Percentiles rank a stretch among this genome's conserved stretches.
Evolutionary conservation across 2,888 invertebrate species (phyloP).

Genomic region (Lamellibrachia satsuma): DNA sequence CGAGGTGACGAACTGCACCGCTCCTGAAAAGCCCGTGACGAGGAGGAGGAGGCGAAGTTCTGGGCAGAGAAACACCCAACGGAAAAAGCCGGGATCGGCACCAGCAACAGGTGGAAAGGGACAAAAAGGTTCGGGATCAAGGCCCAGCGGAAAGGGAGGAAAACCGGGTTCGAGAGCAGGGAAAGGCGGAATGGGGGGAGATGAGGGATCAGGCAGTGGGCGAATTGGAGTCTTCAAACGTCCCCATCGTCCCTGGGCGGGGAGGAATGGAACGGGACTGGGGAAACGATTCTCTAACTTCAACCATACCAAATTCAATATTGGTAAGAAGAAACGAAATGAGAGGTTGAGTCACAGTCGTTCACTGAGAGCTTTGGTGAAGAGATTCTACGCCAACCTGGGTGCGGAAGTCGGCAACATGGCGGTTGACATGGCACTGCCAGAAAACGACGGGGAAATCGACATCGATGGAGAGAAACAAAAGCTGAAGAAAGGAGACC

Average conservation of each 20-base stretch:
- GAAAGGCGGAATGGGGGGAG: too few species aligned
- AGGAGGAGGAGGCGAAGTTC: too few species aligned
- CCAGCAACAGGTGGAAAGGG: too few species aligned
- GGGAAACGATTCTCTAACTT: not conserved
- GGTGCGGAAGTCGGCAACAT: not conserved
- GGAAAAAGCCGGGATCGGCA: too few species aligned
- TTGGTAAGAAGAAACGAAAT: not conserved
- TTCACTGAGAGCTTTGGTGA: not conserved
- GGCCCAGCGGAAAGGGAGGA: not conserved
- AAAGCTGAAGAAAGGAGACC: conserved; percentile 1
- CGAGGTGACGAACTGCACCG: not conserved
- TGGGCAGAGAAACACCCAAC: too few species aligned
- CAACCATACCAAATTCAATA: not conserved
- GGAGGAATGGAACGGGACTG: not conserved
- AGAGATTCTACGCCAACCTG: not conserved
- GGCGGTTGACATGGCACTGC: not conserved
- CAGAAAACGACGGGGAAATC: not conserved
- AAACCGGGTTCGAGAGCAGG: too few species aligned
- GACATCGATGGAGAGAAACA: not conserved
- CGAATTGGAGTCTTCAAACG: not conserved
- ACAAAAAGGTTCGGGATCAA: too few species aligned
- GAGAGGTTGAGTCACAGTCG: not conserved
- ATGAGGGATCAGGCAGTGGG: not conserved
- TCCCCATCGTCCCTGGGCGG: not conserved
- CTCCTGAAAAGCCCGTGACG: not conserved